Base-by-base conservation (phyloP, 1,140 invertebrate species). In the Euglossa dilemma region DNA sequence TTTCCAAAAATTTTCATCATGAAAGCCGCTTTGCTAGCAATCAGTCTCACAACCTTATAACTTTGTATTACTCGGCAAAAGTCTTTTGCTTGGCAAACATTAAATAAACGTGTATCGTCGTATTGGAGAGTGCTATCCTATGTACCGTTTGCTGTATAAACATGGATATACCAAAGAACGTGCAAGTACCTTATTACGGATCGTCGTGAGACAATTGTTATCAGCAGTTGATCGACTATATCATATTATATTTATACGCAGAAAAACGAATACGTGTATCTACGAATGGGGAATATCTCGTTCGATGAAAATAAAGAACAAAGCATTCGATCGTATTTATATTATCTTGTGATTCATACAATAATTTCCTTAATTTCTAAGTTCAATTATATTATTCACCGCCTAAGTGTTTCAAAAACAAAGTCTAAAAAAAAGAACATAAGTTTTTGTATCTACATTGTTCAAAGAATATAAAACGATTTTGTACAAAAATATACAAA, bases 261-360 rank as follows among this genome's bases (percentile, higher is more conserved):
- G 36, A 54, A 23, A 54, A 63, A 84, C 16, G 54, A 84, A 12
- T 36, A 50, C 23, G 64, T 36, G 52, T 78, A 54, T 70, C 57
- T 70, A 52, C 45, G 63, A 43, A 63, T 45, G n/a, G 25, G 47
- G 47, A 25, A 61, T 36, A 36, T 69, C 57, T 87, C 16, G 61
- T 75, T 72, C 54, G 18, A 70, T 69, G 36, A 77, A 70, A 70
- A 86, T 86, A 78, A 86, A 76, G 72, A 78, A 85, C 59, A 59
- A 61, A 76, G 57, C 43, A 73, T 83, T 83, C 73, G 45, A 7
- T 83, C 43, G 36, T 8, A 76, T 81, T 59, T 75, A 11, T 57
- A 28, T 81, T 57, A 20, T 84, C 59, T 84, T 80, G 45, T 85
- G 18, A 52, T 54, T 23, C 47, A 73, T 43, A 80, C 20, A 80